Evolutionary conservation across 2,888 invertebrate genomes (phyloP).

Genomic region (Deilephila porcellus): DNA sequence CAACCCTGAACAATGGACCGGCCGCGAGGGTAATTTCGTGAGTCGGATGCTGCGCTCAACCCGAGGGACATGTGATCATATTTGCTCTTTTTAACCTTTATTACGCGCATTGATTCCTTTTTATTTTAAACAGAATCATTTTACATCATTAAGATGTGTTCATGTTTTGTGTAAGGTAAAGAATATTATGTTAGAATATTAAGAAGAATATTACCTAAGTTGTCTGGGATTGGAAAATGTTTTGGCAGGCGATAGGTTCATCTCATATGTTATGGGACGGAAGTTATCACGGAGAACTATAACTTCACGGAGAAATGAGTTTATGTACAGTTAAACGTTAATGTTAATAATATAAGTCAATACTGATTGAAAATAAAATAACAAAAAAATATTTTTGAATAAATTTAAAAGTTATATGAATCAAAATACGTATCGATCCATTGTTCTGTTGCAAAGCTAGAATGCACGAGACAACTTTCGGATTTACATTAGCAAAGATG

Average conservation of each 20-base stretch:
- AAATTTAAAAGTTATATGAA: neutral
- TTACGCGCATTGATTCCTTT: conserved; percentile 36
- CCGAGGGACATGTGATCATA: conserved; percentile 14
- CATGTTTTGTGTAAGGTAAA: conserved; percentile 35
- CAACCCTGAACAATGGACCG: conserved; percentile 80
- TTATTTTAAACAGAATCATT: conserved; percentile 35
- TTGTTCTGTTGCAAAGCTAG: neutral
- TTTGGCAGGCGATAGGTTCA: no score
- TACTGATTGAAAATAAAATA: no score
- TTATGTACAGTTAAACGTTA: no score
- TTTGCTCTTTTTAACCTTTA: conserved; percentile 16
- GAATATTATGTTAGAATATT: conserved; percentile 11
- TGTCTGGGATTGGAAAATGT: no score
- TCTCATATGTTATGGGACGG: no score
- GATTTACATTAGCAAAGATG: conserved; percentile 13
- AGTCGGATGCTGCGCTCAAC: conserved; percentile 54
- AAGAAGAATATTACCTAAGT: neutral
- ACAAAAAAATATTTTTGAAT: no score
- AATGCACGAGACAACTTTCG: conserved; percentile 16
- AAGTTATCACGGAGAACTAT: no score
- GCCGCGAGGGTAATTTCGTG: conserved; percentile 70
- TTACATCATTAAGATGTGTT: conserved; percentile 33
- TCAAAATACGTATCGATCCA: neutral
- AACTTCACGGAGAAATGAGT: no score
- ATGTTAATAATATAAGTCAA: no score